Base-by-base conservation (phyloP, 1,140 invertebrate genomes). In the Rhopalosiphum padi region DNA sequence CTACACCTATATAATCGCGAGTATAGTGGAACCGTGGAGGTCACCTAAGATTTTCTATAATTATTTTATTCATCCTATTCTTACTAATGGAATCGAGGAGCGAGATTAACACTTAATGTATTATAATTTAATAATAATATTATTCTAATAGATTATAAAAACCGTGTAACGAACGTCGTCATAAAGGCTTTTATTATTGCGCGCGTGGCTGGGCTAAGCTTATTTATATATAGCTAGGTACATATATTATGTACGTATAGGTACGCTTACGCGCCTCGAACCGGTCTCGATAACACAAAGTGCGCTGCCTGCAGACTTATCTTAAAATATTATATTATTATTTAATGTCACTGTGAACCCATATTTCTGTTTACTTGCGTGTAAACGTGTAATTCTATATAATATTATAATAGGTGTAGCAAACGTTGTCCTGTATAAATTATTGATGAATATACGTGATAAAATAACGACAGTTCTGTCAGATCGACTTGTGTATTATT, bases 271-370 rank as follows among this genome's bases (percentile, higher is more conserved):
- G 37, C 83, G 83, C 11, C 30, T 89, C 55, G 53, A 90, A 90
- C 89, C 89, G 89, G 89, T 90, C 89, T 90, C 89, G 89, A 90
- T 68, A 68, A 68, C 53, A 21, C 53, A 43, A 41, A 90, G 37
- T 90, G 88, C 48, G 87, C 35, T 7, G 83, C 4, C 35, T 3
- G 85, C n/a, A 30, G 85, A 87, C 30, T 35, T 25, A 48, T 87
- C n/a, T 53, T 23, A 89, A 53, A 90, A 41, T 43, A 60, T 60
- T 9, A 35, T 88, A 11, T 88, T 53, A 89, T 60, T 90, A 90
- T 90, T 90, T 37, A 60, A 90, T 60, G 88, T 90, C 51, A 41
- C 30, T 23, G 88, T 60, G 37, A 41, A 55, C 35, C 35, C 22
- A 35, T 53, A 21, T 60, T 60, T 90, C 9, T 30, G 15, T 86